These are phyloP conservation scores for Pipistrellus kuhlii DNA, from an alignment of 2,797 vertebrate genomes.

Conservation along the genomic window DNA sequence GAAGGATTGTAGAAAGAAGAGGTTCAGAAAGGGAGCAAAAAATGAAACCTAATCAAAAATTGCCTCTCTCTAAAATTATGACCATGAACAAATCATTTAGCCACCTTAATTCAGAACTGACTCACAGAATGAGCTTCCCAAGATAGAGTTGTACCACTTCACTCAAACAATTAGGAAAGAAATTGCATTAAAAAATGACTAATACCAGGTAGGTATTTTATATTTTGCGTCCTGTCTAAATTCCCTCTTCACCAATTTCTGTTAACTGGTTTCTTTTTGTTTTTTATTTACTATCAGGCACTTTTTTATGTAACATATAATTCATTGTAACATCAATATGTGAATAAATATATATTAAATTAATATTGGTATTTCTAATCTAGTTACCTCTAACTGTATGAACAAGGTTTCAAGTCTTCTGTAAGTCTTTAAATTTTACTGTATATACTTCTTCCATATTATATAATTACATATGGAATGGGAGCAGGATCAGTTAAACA, in stretches of 20 bases:
- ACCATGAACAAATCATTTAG: background rate
- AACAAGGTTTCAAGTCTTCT: background rate
- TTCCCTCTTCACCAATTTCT: background rate
- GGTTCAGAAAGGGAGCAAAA: background rate
- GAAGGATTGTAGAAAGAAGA: background rate
- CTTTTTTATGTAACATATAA: background rate
- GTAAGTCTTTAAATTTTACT: slow-evolving; percentile 14
- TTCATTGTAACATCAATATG: background rate
- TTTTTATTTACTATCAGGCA: background rate
- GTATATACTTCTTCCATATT: background rate
- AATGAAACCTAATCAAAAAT: background rate
- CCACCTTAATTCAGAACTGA: background rate
- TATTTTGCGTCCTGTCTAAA: background rate
- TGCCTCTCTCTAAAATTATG: background rate
- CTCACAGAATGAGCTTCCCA: background rate
- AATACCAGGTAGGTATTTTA: background rate
- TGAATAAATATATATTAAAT: background rate
- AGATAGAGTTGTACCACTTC: background rate
- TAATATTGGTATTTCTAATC: background rate
- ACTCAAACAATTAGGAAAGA: background rate
- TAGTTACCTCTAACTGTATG: background rate
- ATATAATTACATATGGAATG: slow-evolving; percentile 14
- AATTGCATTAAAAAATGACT: background rate
- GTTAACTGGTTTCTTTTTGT: background rate
- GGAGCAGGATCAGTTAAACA: background rate